phyloP scores from a whole-genome alignment of 1,140 invertebrate genomes.

The Drosophila serrata region DNA sequence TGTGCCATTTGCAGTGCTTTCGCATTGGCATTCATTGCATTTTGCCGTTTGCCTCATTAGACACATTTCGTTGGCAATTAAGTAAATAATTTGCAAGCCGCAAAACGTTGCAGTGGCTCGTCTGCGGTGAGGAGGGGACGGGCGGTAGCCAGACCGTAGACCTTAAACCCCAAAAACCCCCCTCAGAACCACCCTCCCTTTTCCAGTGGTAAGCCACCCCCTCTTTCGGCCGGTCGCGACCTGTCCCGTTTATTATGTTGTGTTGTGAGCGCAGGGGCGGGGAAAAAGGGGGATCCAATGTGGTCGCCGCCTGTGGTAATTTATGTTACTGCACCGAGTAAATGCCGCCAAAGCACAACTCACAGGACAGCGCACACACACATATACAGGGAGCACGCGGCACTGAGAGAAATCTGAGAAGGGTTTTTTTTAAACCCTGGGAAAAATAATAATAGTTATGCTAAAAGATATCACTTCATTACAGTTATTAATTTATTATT shows the following conservation, averaged over 20 bases:
- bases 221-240: conserved; percentile 22
- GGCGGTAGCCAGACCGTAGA: neutral
- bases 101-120: conserved; percentile 74
- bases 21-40: conserved; percentile 68
- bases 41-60: conserved; percentile 78
- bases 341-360: conserved; percentile 78
- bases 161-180: neutral
- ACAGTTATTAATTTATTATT: too few species aligned
- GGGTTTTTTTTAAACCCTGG: too few species aligned
- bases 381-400: conserved; percentile 5
- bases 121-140: too few species aligned
- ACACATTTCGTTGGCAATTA: conserved; percentile 83
- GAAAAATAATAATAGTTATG: neutral
- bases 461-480: too few species aligned
- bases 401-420: conserved; percentile 12
- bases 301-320: conserved; percentile 77
- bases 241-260: conserved; percentile 72
- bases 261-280: conserved; percentile 1
- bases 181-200: neutral
- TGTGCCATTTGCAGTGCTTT: conserved; percentile 31
- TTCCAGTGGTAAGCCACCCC: neutral
- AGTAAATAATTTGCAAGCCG: conserved; percentile 82
- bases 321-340: conserved; percentile 83
- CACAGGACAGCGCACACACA: conserved; percentile 42
- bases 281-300: conserved; percentile 42